Conservation (phyloP, 2,113 vertebrate species). For the Salvelinus alpinus region DNA sequence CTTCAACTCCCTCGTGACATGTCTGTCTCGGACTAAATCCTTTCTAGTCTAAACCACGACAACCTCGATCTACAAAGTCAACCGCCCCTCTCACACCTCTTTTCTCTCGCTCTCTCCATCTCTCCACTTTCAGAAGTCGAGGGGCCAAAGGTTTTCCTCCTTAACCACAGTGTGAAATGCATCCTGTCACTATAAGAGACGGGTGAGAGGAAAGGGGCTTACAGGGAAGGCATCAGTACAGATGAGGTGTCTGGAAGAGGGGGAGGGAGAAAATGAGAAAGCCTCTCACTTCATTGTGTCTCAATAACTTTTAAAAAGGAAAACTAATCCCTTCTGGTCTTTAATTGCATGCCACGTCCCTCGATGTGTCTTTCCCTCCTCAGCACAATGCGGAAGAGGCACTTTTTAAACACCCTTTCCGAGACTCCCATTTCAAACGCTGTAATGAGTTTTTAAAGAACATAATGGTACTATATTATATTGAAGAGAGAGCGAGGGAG, state of each 20-base stretch:
- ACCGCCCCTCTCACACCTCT: constrained; percentile 62
- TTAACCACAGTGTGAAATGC: constrained; percentile 58
- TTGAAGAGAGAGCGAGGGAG: constrained; percentile 51
- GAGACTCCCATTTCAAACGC: constrained; percentile 69
- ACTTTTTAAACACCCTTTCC: constrained; percentile 64
- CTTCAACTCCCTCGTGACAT: constrained; percentile 37
- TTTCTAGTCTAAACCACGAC: constrained; percentile 50
- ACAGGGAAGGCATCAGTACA: constrained; percentile 61
- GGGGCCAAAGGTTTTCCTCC: constrained; percentile 62
- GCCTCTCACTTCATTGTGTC: constrained; percentile 64
- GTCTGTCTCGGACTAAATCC: constrained; percentile 69
- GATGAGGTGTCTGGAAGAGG: constrained; percentile 52
- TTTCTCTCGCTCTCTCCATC: constrained; percentile 40
- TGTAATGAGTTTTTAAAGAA: constrained; percentile 80
- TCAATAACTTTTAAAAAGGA: constrained; percentile 76
- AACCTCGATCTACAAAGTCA: constrained; percentile 56
- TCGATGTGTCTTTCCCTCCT: constrained; percentile 55
- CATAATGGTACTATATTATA: constrained; percentile 72
- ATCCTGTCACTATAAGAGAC: constrained; percentile 62
- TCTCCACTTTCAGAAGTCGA: constrained; percentile 34
- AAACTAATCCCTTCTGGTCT: constrained; percentile 73
- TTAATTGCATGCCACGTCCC: constrained; percentile 78
- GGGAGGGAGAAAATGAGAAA: constrained; percentile 46
- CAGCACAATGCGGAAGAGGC: constrained; percentile 58
- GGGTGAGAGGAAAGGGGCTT: constrained; percentile 47